phyloP scores from a whole-genome alignment of 2,888 invertebrate genomes.

The Aromia moschata region DNA sequence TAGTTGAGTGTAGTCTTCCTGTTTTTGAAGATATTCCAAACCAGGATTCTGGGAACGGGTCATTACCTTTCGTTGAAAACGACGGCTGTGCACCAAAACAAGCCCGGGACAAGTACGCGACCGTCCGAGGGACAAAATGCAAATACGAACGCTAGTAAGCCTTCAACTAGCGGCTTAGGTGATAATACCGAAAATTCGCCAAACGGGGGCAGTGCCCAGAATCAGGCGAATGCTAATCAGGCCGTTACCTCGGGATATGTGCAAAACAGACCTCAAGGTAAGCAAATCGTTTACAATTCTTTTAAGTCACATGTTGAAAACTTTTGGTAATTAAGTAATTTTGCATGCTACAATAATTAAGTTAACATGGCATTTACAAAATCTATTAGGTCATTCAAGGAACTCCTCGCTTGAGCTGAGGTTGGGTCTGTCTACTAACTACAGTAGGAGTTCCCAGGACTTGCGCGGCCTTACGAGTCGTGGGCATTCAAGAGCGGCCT shows the following conservation, averaged over 20 bases:
- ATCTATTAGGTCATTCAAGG: slow-evolving; percentile 70
- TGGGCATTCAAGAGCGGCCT: slow-evolving; percentile 84
- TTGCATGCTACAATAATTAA: too few species aligned
- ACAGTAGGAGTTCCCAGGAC: slow-evolving; percentile 64
- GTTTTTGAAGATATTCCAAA: slow-evolving; percentile 64
- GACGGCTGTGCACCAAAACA: slow-evolving; percentile 47
- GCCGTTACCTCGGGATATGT: slow-evolving; percentile 36
- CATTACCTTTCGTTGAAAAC: slow-evolving; percentile 47
- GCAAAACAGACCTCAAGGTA: slow-evolving; percentile 45
- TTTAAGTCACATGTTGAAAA: too few species aligned
- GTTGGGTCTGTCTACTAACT: slow-evolving; percentile 61
- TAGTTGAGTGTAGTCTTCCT: too few species aligned
- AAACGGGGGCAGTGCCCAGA: slow-evolving; percentile 30
- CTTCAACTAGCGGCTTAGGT: slow-evolving; percentile 25
- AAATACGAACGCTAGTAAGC: slow-evolving; percentile 27
- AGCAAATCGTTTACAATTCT: too few species aligned
- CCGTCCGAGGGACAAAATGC: slow-evolving; percentile 49
- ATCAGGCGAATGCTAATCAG: slow-evolving; percentile 19
- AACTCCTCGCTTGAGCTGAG: slow-evolving; percentile 87
- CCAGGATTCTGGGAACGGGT: slow-evolving; percentile 62
- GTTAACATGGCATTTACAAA: too few species aligned
- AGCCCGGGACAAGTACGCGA: slow-evolving; percentile 57
- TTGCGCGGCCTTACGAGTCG: slow-evolving; percentile 61
- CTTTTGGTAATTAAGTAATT: too few species aligned
- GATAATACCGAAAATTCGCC: slow-evolving; percentile 31